Conservation (phyloP, 2,113 vertebrate species). For the Amblyopsis rosae region DNA sequence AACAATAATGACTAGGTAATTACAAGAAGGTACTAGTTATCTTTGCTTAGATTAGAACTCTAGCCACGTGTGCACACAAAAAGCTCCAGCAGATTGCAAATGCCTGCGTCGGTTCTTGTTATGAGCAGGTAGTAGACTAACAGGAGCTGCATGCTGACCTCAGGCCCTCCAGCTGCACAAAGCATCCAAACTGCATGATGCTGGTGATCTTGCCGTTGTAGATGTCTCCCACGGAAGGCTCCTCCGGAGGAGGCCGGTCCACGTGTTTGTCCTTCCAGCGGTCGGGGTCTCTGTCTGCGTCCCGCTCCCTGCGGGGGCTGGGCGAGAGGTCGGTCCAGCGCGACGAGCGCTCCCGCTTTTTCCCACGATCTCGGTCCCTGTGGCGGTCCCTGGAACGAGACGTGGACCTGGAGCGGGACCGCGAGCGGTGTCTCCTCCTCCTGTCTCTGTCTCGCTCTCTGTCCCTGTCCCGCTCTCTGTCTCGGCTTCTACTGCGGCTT, state of each 20-base stretch:
- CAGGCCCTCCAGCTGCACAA: constrained; percentile 95
- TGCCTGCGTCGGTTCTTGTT: too few relatives aligned
- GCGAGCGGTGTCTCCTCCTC: constrained; percentile 72
- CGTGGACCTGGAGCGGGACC: constrained; percentile 82
- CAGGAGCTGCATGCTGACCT: constrained; percentile 72
- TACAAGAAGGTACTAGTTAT: too few relatives aligned
- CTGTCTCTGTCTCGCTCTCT: constrained; percentile 68
- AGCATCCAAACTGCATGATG: constrained; percentile 99
- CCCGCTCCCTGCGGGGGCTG: constrained; percentile 78
- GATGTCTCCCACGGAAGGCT: constrained; percentile 93
- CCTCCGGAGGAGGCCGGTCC: constrained; percentile 91
- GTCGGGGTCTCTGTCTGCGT: constrained; percentile 75
- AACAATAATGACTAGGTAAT: too few relatives aligned
- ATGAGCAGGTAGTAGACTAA: too few relatives aligned
- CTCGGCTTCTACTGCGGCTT: constrained; percentile 81
- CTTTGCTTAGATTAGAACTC: too few relatives aligned
- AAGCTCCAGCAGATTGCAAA: too few relatives aligned
- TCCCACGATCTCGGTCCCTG: constrained; percentile 70
- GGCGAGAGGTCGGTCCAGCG: constrained; percentile 81
- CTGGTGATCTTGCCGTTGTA: constrained; percentile 98
- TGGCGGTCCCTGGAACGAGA: constrained; percentile 82
- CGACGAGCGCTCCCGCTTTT: constrained; percentile 57
- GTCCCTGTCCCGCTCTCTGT: constrained; percentile 71
- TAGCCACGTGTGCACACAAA: too few relatives aligned
- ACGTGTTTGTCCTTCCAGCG: constrained; percentile 94